Percentiles rank a stretch among this genome's conserved stretches.
phyloP scores from a whole-genome alignment of 2,113 vertebrate genomes.

The Gnathonemus longibarbis region DNA sequence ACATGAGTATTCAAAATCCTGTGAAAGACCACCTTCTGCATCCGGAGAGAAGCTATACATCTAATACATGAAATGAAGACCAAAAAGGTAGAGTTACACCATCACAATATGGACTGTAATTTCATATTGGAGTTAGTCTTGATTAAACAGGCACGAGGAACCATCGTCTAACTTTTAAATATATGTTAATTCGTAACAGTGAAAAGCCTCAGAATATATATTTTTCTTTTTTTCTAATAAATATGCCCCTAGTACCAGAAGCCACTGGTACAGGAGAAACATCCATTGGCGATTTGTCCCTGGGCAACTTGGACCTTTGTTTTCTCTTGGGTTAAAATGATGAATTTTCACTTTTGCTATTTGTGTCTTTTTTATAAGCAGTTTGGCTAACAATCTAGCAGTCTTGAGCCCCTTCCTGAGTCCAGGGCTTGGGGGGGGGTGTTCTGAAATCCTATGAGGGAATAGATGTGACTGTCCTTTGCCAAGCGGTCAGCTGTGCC shows the following conservation, averaged over 20 bases:
- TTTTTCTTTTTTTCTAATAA: not conserved
- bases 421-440: not conserved
- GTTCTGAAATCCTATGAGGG: not conserved
- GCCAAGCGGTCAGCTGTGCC: not conserved
- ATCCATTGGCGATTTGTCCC: not conserved
- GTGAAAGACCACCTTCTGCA: not conserved
- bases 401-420: not conserved
- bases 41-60: not conserved
- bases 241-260: not conserved
- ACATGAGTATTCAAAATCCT: not conserved
- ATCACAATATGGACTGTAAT: not conserved
- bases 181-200: not conserved
- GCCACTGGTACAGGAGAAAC: not conserved
- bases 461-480: not conserved
- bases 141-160: not conserved
- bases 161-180: not conserved
- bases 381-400: not conserved
- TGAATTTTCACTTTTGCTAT: not conserved
- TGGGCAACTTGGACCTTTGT: not conserved
- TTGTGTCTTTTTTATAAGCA: not conserved
- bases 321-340: not conserved
- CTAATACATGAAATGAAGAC: not conserved
- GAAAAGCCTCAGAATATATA: not conserved
- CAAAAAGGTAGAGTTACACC: not conserved
- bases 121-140: not conserved